A percentile compares a stretch with the other conserved stretches of the same genome.
Evolutionary conservation across 1,140 invertebrate species (phyloP).

Genomic region (Heliconius congener): DNA sequence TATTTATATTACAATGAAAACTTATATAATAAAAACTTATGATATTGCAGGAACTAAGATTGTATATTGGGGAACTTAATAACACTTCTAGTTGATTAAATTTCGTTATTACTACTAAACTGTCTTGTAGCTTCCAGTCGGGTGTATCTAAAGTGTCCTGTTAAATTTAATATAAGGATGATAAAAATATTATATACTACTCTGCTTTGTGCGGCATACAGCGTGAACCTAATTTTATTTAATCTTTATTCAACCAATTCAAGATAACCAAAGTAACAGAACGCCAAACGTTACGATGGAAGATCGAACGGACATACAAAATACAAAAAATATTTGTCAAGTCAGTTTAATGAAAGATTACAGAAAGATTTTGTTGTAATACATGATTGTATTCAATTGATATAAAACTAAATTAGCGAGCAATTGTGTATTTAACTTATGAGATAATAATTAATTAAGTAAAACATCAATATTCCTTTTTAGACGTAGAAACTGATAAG

Average conservation of each 20-base stretch:
- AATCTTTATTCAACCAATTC: no score
- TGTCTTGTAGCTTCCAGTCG: neutral
- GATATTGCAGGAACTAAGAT: neutral
- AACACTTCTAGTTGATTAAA: neutral
- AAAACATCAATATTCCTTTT: conserved; percentile 16
- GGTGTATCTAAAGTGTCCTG: neutral
- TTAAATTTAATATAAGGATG: no score
- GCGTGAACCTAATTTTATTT: no score
- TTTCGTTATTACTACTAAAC: neutral
- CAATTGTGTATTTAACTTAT: conserved; percentile 9
- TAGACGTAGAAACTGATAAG: conserved; percentile 18
- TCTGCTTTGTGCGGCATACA: no score
- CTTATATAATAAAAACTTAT: neutral
- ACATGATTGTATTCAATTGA: neutral
- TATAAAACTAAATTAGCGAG: neutral
- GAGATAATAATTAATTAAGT: conserved; percentile 15
- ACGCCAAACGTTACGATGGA: no score
- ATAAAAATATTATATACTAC: no score
- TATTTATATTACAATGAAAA: neutral
- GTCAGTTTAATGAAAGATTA: neutral
- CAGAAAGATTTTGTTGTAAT: neutral
- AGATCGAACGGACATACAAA: neutral
- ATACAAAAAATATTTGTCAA: neutral
- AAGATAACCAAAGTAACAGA: no score
- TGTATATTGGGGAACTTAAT: neutral